A percentile compares a stretch with the other conserved stretches of the same genome.
These are phyloP conservation scores for Chamaea fasciata DNA, from an alignment of 2,113 vertebrate genomes.

Conservation along the genomic window DNA sequence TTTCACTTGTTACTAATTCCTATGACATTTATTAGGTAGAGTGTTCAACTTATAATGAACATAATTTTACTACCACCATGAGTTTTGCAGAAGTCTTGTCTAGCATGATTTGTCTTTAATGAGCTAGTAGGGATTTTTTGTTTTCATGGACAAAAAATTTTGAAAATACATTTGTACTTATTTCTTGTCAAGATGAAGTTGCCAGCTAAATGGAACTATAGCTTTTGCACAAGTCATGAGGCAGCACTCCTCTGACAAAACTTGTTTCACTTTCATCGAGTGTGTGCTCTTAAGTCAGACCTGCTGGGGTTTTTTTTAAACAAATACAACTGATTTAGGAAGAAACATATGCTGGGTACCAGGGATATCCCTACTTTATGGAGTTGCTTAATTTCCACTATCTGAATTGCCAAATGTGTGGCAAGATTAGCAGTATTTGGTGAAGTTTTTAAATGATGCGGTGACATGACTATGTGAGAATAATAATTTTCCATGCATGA, in stretches of 20 bases:
- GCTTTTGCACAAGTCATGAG: neutral
- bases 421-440: neutral
- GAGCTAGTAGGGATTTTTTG: neutral
- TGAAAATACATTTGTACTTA: neutral
- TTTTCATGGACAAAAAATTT: neutral
- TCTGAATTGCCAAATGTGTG: neutral
- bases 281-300: neutral
- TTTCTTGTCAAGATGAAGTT: neutral
- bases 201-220: neutral
- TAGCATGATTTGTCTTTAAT: neutral
- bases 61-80: neutral
- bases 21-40: neutral
- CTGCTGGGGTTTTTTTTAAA: neutral
- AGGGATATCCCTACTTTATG: neutral
- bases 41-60: neutral
- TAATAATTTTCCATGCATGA: neutral
- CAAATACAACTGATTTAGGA: neutral
- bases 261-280: neutral
- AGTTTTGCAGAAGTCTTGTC: neutral
- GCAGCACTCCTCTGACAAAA: neutral
- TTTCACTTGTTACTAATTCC: neutral
- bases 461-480: neutral
- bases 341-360: neutral
- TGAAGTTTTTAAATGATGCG: neutral
- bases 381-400: neutral